phyloP scores from a whole-genome alignment of 2,888 invertebrate genomes.

The Nemotelus pantherinus region DNA sequence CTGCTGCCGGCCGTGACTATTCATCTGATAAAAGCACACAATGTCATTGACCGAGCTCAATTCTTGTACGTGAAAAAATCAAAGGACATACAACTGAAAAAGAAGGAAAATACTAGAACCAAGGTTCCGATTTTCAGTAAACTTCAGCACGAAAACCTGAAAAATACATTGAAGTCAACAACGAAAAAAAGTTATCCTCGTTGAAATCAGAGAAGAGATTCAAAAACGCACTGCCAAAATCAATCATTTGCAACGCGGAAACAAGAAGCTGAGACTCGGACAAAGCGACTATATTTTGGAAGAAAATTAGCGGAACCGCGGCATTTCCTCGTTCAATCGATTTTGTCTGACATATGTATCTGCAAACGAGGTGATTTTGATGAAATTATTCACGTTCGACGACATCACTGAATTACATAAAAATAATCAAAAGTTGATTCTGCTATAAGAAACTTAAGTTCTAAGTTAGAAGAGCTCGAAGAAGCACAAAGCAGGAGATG shows the following conservation, averaged over 20 bases:
- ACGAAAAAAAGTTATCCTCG: slow-evolving; percentile 75
- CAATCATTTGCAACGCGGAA: slow-evolving; percentile 79
- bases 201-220: slow-evolving; percentile 65
- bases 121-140: slow-evolving; percentile 87
- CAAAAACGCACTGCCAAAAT: slow-evolving; percentile 77
- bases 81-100: slow-evolving; percentile 79
- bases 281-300: slow-evolving; percentile 81
- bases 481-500: slow-evolving; percentile 73
- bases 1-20: slow-evolving; percentile 91
- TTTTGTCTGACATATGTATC: slow-evolving; percentile 72
- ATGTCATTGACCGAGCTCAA: slow-evolving; percentile 95
- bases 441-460: slow-evolving; percentile 86
- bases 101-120: slow-evolving; percentile 83
- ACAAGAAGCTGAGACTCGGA: slow-evolving; percentile 79
- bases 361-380: slow-evolving; percentile 77
- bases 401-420: slow-evolving; percentile 89
- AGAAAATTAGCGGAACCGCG: slow-evolving; percentile 82
- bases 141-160: slow-evolving; percentile 82
- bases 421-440: slow-evolving; percentile 86
- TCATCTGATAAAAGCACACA: slow-evolving; percentile 82
- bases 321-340: slow-evolving; percentile 71
- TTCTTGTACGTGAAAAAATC: slow-evolving; percentile 81
- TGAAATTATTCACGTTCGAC: slow-evolving; percentile 87
- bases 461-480: slow-evolving; percentile 84
- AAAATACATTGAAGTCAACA: slow-evolving; percentile 77